phyloP scores from a whole-genome alignment of 2,888 invertebrate species.

The Melipona bicolor region DNA sequence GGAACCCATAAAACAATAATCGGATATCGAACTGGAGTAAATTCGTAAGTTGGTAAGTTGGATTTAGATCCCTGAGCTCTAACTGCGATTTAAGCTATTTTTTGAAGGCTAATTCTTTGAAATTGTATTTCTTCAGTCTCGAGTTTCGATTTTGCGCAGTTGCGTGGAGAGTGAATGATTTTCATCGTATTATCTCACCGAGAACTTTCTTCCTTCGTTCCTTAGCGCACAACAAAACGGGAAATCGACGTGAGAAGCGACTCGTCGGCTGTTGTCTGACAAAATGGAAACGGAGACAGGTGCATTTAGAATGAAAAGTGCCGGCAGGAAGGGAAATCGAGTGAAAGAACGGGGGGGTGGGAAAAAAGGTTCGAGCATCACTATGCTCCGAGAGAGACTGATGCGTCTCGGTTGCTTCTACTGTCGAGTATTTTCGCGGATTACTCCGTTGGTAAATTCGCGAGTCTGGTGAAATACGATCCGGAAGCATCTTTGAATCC shows the following conservation, averaged over 20 bases:
- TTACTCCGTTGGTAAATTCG: constrained; percentile 20
- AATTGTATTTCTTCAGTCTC: neutral
- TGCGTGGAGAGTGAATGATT: constrained; percentile 3
- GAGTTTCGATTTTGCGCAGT: neutral
- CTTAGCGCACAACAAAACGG: constrained; percentile 23
- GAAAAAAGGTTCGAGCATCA: constrained; percentile 25
- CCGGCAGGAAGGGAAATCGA: constrained; percentile 46
- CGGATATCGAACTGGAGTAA: no score
- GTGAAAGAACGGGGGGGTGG: constrained; percentile 25
- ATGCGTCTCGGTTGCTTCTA: constrained; percentile 13
- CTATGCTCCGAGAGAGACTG: constrained; percentile 8
- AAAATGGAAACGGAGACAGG: constrained; percentile 44
- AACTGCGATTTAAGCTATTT: no score
- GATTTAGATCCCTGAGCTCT: no score
- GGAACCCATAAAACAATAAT: no score
- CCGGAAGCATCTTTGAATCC: constrained; percentile 9
- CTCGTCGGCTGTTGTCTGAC: constrained; percentile 36
- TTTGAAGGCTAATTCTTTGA: neutral
- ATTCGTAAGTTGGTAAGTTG: no score
- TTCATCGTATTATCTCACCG: neutral
- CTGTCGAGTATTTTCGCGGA: constrained; percentile 8
- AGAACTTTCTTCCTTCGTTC: neutral
- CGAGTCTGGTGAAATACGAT: constrained; percentile 12
- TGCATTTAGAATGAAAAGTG: constrained; percentile 51
- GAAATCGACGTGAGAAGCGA: constrained; percentile 44